Base-by-base conservation (phyloP, 1,140 invertebrate genomes). In the Aricia agestis region DNA sequence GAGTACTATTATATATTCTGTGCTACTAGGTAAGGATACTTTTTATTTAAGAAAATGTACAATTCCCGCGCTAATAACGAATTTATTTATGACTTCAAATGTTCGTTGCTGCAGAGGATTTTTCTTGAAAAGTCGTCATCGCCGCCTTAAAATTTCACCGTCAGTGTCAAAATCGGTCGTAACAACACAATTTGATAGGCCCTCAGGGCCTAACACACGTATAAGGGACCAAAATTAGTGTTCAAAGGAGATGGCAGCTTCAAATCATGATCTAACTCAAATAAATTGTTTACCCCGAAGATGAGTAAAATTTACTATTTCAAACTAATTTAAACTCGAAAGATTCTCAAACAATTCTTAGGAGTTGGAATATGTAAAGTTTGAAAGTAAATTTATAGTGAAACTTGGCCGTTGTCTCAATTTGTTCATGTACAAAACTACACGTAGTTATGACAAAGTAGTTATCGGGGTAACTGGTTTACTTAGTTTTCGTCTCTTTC, bases 301-400 rank as follows among this genome's bases (percentile, higher is more conserved):
- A 63, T 63, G 59, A 19, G 59, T 63, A 63, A 63, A 63, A 18
- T 63, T 63, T 63, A 63, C 19, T 63, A 18, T 63, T 2, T 63
- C 59, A 63, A 63, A 63, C 59, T 63, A 63, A 63, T 63, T 63
- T 63, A 19, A 63, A 63, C 17, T 63, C 59, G 19, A 63, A 63
- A 63, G 59, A 63, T 63, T 63, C 18, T 63, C 18, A 19, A 63
- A 63, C 59, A 18, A 63, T 63, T 63, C 59, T 63, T 63, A 63
- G 59, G 10, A 63, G 19, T 63, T 63, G 18, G 17, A 63, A 63
- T 63, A 63, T 63, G 59, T 63, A 63, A 63, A 63, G 59, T 63
- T 63, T 63, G 25, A 63, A 63, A 63, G 59, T 63, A 63, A 25
- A 63, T 63, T 63, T 63, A 63, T 63, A 11, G 59, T 11, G 18